Evolutionary conservation across 2,888 invertebrate genomes (phyloP), one percentile per base, ranked within the genome.

Genomic region (Chalcis sispes): DNA sequence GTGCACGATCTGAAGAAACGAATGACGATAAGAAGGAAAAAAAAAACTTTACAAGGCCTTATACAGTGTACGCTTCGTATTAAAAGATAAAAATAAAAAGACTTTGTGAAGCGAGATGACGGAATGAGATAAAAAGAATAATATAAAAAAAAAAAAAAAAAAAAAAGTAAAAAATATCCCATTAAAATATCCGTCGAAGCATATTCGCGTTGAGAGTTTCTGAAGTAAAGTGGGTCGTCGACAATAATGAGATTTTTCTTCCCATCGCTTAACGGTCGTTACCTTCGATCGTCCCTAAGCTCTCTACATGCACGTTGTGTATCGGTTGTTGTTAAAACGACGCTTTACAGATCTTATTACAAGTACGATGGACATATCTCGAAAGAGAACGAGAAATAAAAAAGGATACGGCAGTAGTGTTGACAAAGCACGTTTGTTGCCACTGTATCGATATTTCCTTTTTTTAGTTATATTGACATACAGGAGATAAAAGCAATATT

Each of bases 181-280:
- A 58, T 69, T 69, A 69, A 40, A 70, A 61, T 50, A 54, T 42
- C 64, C 52, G 56, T 5, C 18, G 10, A 27, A 65, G 36, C 65
- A 65, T 32, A 67, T 67, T 50, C 40, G 27, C 52, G 59, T 50
- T 25, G 42, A 27, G 10, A 27, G 10, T 20, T 20, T 15, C 23
- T 25, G 23, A 32, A 59, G 32, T 61, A 61, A 70, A 70, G 70
- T 70, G 70, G 70, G 70, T 71, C 70, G 70, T 61, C 61, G 29
- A 15, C 36, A 42, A 61, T 70, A 71, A 62, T 42, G 70, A 71
- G 70, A 62, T 62, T 71, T 62, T 71, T 62, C 52, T 54, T 29
- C 27, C 42, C 40, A 3, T 27, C 27, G 25, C 18, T 46, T 29
- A 42, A 27, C 52, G 32, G 25, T 61, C 50, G 59, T 70, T 50